Conservation (phyloP, 64 coral and sea anemone genomes). For the Acropora tenuis region DNA sequence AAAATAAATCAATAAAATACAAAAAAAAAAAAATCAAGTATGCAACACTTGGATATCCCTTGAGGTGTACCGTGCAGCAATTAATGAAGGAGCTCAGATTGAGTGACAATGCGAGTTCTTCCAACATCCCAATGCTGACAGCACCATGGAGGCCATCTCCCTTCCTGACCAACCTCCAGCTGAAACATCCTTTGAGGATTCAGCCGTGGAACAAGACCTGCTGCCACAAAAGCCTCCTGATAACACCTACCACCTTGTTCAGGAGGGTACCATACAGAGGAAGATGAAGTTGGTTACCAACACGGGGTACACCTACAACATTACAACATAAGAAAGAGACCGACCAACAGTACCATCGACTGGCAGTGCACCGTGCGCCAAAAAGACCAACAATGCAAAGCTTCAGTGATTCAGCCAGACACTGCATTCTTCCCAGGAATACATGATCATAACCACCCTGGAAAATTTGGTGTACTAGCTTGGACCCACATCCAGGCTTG, state of each 20-base stretch:
- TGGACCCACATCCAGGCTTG: too few relatives aligned
- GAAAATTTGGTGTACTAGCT: not conserved
- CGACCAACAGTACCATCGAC: constrained; percentile 29
- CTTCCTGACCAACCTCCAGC: not conserved
- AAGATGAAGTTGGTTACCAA: constrained; percentile 34
- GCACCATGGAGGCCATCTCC: too few relatives aligned
- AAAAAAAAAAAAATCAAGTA: too few relatives aligned
- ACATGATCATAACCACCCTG: constrained; percentile 3
- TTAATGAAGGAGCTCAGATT: too few relatives aligned
- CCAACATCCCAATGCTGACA: too few relatives aligned
- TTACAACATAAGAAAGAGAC: constrained; percentile 8
- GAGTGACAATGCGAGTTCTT: too few relatives aligned
- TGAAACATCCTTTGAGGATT: not conserved
- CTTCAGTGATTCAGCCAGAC: constrained; percentile 13
- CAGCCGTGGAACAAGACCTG: not conserved
- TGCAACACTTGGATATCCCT: too few relatives aligned
- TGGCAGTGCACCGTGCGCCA: constrained; percentile 48
- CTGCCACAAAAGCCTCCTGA: not conserved
- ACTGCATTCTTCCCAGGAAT: not conserved
- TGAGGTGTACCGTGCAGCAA: too few relatives aligned
- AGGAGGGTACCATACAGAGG: constrained; percentile 13
- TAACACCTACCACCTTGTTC: not conserved
- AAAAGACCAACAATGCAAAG: constrained; percentile 9
- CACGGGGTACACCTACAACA: constrained; percentile 29
- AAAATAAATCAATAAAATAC: too few relatives aligned